Conservation (phyloP, 2,113 vertebrate genomes). For the Crotophaga sulcirostris region DNA sequence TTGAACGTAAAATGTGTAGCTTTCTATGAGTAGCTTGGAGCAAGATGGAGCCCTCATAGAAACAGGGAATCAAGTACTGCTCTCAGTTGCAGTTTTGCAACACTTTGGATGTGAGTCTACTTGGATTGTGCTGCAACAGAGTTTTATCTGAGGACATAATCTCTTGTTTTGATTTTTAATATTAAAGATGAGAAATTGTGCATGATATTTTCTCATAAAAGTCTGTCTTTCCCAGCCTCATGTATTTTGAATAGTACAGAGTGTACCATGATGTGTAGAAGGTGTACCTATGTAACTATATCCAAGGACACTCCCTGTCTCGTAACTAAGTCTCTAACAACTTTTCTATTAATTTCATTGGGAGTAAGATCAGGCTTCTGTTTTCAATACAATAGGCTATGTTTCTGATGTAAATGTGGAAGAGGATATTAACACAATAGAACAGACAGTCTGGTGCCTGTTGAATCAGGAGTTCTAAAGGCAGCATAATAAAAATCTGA, state of each 20-base stretch:
- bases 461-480: not conserved
- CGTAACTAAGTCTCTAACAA: not conserved
- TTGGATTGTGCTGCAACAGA: fast-evolving
- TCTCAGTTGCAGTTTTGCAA: not conserved
- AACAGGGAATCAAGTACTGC: not conserved
- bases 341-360: not conserved
- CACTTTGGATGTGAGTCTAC: not conserved
- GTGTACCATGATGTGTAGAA: not conserved
- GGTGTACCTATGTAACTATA: not conserved
- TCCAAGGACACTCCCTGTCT: not conserved
- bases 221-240: not conserved
- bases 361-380: not conserved
- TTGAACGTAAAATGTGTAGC: not conserved
- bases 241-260: not conserved
- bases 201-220: not conserved
- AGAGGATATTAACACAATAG: not conserved
- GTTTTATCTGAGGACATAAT: not conserved
- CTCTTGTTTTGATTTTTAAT: not conserved
- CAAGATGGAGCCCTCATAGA: not conserved
- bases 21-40: not conserved
- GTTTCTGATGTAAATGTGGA: not conserved
- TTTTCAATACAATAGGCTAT: not conserved
- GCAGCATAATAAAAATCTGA: not conserved
- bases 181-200: not conserved
- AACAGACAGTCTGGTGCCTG: not conserved